Base-by-base conservation (phyloP, 2,797 vertebrate species). In the Sebastes ruberrimus region DNA sequence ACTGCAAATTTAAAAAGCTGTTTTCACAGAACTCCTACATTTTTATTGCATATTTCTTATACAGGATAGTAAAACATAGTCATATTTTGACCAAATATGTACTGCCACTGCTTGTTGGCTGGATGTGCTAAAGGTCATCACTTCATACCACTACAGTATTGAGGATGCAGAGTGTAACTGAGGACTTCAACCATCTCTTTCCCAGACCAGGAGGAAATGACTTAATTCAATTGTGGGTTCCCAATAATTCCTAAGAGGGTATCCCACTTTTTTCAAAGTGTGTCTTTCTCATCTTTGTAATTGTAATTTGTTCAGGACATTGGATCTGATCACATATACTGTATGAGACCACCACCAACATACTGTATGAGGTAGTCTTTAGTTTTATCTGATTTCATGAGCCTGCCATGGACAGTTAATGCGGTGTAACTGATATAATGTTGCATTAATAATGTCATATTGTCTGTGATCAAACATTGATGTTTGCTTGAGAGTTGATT, bases 181-280 rank as follows among this genome's bases (percentile, higher is more conserved):
- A 84, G 53, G 61, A 78, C 62, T 68, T 52, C 10, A 59, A 30
- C 55, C 71, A 83, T 73, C 52, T 78, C 81, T 83, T 76, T 20
- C 77, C 67, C 79, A 77, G 77, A 76, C 75, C 71, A 80, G 7
- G 32, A 86, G 82, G 75, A 85, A 87, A 82, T 80, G 1, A 85
- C 76, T 86, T 85, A 69, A 85, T 87, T 70, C 46, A 77, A 90
- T 87, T 92, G 79, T 87, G 88, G 81, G 55, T 81, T 63, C 6
- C 28, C 62, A 81, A 65, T 82, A 62, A 85, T 85, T 82, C 76
- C 74, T 62, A 30, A 74, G 53, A 80, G 70, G 28, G 35, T 80
- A 55, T 80, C 10, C 56, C 38, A 73, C 74, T 78, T 72, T 73
- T 69, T 72, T 70, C 33, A 75, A 68, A 80, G 72, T 71, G 63